phyloP scores from a whole-genome alignment of 2,888 invertebrate species.

The Phasia obesa region DNA sequence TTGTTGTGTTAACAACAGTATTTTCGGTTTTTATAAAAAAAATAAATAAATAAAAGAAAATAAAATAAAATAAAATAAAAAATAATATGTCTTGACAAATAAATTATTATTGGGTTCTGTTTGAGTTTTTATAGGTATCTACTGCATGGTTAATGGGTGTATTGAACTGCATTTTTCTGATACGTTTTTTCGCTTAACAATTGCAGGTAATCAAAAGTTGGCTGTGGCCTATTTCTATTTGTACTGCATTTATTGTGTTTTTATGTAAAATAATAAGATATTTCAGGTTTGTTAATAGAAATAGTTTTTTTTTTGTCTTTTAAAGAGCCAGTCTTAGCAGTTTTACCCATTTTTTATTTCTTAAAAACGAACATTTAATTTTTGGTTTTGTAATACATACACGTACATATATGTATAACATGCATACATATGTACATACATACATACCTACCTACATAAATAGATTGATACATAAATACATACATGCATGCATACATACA shows the following conservation, averaged over 20 bases:
- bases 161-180: constrained; percentile 29
- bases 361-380: too few relatives aligned
- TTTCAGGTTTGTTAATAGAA: too few relatives aligned
- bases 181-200: constrained; percentile 15
- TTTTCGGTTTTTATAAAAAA: constrained; percentile 27
- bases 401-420: too few relatives aligned
- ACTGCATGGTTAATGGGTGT: constrained; percentile 22
- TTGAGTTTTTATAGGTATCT: constrained; percentile 1
- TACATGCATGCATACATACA: too few relatives aligned
- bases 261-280: too few relatives aligned
- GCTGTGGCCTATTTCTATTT: constrained; percentile 35
- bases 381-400: too few relatives aligned
- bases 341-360: too few relatives aligned
- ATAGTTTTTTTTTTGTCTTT: too few relatives aligned
- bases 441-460: too few relatives aligned
- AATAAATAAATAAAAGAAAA: constrained; percentile 15
- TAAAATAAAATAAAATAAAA: neutral
- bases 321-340: too few relatives aligned
- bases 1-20: constrained; percentile 40
- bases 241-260: neutral
- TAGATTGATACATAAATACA: too few relatives aligned
- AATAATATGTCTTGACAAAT: constrained; percentile 38
- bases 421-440: too few relatives aligned
- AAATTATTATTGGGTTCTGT: constrained; percentile 14
- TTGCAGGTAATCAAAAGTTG: constrained; percentile 26